Evolutionary conservation across 2,113 vertebrate genomes (phyloP).

Genomic region (Hirundichthys speculiger): DNA sequence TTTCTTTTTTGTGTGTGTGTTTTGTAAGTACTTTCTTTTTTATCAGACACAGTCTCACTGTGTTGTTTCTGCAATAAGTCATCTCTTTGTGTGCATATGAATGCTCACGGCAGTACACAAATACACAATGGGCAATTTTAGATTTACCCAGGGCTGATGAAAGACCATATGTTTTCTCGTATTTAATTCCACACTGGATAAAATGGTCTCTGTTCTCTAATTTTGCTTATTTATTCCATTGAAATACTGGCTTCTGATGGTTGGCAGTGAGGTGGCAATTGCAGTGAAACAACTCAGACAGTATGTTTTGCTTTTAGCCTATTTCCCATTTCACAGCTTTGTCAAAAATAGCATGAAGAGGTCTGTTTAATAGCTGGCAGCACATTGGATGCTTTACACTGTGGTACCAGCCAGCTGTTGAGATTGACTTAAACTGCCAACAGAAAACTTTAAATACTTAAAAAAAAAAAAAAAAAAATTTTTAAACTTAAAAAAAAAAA

Average conservation of each 20-base stretch:
- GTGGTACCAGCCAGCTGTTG: background rate
- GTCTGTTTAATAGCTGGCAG: background rate
- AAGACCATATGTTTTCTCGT: background rate
- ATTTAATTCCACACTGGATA: background rate
- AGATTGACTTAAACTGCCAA: background rate
- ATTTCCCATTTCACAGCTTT: background rate
- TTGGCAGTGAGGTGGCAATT: background rate
- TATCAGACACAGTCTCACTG: background rate
- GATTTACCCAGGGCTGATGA: background rate
- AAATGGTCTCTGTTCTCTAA: background rate
- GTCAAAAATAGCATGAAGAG: background rate
- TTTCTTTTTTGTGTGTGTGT: background rate
- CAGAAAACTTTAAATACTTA: background rate
- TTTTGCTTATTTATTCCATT: slow-evolving; percentile 3
- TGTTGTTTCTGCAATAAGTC: background rate
- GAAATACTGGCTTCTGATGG: background rate
- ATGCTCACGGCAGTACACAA: background rate
- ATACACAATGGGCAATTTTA: background rate
- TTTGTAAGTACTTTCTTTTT: too few species aligned
- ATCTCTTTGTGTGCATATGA: slow-evolving; percentile 3
- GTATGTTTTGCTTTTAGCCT: background rate
- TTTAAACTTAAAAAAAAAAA: background rate
- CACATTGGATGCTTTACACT: background rate
- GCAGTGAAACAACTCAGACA: background rate
- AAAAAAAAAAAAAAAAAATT: too few species aligned